These are phyloP conservation scores for Miniopterus natalensis DNA, from an alignment of 2,113 vertebrate species.

Conservation along the genomic window DNA sequence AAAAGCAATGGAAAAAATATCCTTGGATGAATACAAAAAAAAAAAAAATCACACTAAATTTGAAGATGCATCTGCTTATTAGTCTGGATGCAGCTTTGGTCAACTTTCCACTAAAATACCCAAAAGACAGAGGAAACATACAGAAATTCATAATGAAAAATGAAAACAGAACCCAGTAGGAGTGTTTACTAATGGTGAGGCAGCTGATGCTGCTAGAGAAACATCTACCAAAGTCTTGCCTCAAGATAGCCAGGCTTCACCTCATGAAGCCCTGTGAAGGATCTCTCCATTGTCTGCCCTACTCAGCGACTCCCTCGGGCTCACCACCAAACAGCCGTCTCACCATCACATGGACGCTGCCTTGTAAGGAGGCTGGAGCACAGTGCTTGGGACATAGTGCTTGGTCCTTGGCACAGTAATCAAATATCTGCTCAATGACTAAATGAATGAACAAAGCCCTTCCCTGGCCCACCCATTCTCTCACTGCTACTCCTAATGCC, in stretches of 20 bases:
- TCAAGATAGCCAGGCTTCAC: background rate
- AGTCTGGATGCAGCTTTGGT: background rate
- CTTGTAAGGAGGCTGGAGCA: background rate
- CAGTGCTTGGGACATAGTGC: background rate
- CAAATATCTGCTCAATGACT: background rate
- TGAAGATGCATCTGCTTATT: background rate
- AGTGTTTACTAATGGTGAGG: background rate
- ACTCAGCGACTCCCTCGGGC: background rate
- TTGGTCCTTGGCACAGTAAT: background rate
- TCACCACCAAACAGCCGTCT: background rate
- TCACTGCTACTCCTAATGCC: background rate
- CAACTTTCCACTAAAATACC: conserved; percentile 1
- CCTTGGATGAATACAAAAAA: no score
- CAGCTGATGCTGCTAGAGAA: background rate
- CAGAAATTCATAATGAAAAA: conserved; percentile 26
- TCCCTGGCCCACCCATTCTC: background rate
- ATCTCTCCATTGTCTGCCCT: background rate
- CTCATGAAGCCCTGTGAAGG: background rate
- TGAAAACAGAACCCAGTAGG: background rate
- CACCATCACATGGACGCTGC: accelerated
- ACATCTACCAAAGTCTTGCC: background rate
- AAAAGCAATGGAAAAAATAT: no score
- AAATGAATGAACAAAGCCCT: background rate
- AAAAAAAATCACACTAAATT: no score
- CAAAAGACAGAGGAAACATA: background rate